These are phyloP conservation scores for Trissolcus brochymenae DNA, from an alignment of 2,888 invertebrate species.

Conservation along the genomic window DNA sequence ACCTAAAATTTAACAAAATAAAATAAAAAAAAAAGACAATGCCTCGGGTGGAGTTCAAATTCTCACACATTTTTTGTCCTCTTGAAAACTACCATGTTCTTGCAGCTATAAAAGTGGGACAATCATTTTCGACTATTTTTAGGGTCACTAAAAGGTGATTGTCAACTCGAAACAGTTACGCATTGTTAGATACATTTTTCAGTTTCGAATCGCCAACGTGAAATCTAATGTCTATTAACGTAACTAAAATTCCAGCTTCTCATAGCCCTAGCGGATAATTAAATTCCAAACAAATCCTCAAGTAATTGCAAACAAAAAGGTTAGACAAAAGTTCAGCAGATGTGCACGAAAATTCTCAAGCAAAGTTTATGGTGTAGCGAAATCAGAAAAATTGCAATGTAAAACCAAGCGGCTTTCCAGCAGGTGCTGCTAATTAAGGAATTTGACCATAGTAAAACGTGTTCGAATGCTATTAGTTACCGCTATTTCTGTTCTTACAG, in stretches of 20 bases:
- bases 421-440: conserved; percentile 25
- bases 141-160: too few relatives aligned
- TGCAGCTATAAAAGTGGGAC: too few relatives aligned
- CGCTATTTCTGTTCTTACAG: conserved; percentile 5
- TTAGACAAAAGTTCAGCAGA: conserved; percentile 10
- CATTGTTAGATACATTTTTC: neutral
- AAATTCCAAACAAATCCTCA: conserved; percentile 1
- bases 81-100: too few relatives aligned
- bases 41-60: conserved; percentile 10
- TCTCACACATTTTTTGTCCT: neutral
- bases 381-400: neutral
- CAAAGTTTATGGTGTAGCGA: neutral
- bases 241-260: neutral
- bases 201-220: neutral
- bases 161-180: too few relatives aligned
- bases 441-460: conserved; percentile 22
- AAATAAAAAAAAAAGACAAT: conserved; percentile 14
- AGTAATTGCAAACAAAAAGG: conserved; percentile 6
- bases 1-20: neutral
- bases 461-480: conserved; percentile 10
- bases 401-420: conserved; percentile 1
- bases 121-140: too few relatives aligned
- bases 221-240: neutral
- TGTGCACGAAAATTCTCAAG: conserved; percentile 5
- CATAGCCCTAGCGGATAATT: neutral